phyloP scores from a whole-genome alignment of 2,888 invertebrate genomes.

The Drosophila nigricruria region DNA sequence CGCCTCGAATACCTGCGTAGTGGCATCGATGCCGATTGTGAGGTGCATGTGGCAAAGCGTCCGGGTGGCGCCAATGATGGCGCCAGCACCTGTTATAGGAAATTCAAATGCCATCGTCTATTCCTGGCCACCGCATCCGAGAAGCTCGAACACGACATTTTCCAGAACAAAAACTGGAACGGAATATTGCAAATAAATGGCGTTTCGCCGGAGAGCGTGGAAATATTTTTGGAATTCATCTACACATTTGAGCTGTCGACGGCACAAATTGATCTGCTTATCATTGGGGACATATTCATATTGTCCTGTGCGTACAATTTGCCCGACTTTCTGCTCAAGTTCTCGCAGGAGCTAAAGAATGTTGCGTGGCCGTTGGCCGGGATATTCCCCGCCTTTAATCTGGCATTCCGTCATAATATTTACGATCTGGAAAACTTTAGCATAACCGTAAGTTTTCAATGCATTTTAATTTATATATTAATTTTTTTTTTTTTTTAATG shows the following conservation, averaged over 20 bases:
- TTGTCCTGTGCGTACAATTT: constrained; percentile 55
- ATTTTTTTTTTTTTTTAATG: too few species aligned
- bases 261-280: constrained; percentile 3
- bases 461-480: background rate
- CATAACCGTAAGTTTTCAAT: constrained; percentile 35
- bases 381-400: constrained; percentile 56
- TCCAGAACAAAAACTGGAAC: constrained; percentile 56
- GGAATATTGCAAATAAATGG: constrained; percentile 62
- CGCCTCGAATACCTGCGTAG: constrained; percentile 49
- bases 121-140: constrained; percentile 63
- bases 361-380: constrained; percentile 42
- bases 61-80: background rate
- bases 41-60: constrained; percentile 49
- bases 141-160: constrained; percentile 57
- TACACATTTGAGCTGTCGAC: constrained; percentile 58
- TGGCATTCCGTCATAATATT: constrained; percentile 60
- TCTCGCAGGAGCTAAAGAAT: constrained; percentile 23
- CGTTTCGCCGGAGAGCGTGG: constrained; percentile 58
- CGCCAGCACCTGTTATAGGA: constrained; percentile 48
- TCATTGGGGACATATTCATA: constrained; percentile 52
- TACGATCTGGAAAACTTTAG: constrained; percentile 48
- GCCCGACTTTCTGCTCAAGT: constrained; percentile 49
- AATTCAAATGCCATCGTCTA: constrained; percentile 59
- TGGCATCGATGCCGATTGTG: constrained; percentile 54
- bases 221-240: constrained; percentile 61